Evolutionary conservation across 2,113 vertebrate genomes (phyloP).

Genomic region (Pteronura brasiliensis): DNA sequence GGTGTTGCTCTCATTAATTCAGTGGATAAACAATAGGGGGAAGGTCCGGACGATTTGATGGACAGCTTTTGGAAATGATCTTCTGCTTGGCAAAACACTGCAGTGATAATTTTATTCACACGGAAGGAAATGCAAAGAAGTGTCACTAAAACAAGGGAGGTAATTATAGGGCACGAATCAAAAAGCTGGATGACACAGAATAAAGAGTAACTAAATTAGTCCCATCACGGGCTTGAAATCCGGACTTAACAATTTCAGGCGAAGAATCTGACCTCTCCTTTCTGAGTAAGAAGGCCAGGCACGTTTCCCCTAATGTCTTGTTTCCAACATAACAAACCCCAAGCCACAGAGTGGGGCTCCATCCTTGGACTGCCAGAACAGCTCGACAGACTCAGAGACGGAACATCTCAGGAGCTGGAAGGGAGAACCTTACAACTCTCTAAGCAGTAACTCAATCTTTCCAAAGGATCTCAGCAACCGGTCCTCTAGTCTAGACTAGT

Average conservation of each 20-base stretch:
- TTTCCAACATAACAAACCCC: background rate
- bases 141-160: constrained; percentile 45
- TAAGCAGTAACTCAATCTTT: background rate
- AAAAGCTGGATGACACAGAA: background rate
- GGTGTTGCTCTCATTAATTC: constrained; percentile 30
- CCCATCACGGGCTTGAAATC: background rate
- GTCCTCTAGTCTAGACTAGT: background rate
- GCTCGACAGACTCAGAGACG: background rate
- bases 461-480: background rate
- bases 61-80: constrained; percentile 58
- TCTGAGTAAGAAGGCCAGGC: background rate
- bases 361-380: rapidly evolving
- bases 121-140: constrained; percentile 44
- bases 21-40: background rate
- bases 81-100: constrained; percentile 63
- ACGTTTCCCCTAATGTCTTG: background rate
- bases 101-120: constrained; percentile 43
- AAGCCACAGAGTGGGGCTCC: rapidly evolving
- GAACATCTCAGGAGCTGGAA: background rate
- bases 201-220: background rate
- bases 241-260: background rate
- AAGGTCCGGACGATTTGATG: background rate
- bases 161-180: constrained; percentile 34
- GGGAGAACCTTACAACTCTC: background rate
- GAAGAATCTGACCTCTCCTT: background rate